phyloP scores from a whole-genome alignment of 2,797 vertebrate genomes.

The Eulemur mongoz region DNA sequence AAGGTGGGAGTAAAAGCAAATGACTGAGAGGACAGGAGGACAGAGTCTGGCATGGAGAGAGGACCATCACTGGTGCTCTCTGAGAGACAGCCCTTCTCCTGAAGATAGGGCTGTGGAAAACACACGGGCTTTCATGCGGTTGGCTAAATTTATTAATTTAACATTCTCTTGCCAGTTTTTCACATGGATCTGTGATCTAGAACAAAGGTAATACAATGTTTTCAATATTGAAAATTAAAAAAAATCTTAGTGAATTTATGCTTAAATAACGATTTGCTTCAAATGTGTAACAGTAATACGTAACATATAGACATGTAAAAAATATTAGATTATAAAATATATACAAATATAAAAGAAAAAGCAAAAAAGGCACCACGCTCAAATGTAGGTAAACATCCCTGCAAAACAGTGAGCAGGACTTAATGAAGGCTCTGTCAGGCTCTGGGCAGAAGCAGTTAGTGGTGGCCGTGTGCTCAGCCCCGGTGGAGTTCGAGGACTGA shows the following conservation, averaged over 20 bases:
- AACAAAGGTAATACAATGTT: neutral
- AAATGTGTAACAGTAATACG: neutral
- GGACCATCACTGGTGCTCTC: fast-evolving
- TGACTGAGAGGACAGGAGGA: neutral
- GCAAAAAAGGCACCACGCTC: neutral
- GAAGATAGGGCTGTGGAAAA: neutral
- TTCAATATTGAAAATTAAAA: neutral
- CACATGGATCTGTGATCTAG: neutral
- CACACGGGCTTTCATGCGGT: neutral
- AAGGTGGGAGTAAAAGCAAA: neutral
- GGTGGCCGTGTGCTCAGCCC: neutral
- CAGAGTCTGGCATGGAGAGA: neutral
- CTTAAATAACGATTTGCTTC: neutral
- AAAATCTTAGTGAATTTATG: neutral
- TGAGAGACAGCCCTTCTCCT: neutral
- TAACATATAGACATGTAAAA: neutral
- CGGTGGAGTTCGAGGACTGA: neutral
- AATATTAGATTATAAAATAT: neutral
- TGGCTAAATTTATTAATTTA: neutral
- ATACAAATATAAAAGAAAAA: neutral
- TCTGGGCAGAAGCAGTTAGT: neutral
- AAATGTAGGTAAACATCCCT: neutral
- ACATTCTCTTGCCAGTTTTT: neutral
- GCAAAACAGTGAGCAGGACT: neutral
- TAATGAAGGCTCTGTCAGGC: neutral